These are phyloP conservation scores for Tetragnatha versicolor DNA, from an alignment of 1,140 invertebrate genomes.

Conservation along the genomic window DNA sequence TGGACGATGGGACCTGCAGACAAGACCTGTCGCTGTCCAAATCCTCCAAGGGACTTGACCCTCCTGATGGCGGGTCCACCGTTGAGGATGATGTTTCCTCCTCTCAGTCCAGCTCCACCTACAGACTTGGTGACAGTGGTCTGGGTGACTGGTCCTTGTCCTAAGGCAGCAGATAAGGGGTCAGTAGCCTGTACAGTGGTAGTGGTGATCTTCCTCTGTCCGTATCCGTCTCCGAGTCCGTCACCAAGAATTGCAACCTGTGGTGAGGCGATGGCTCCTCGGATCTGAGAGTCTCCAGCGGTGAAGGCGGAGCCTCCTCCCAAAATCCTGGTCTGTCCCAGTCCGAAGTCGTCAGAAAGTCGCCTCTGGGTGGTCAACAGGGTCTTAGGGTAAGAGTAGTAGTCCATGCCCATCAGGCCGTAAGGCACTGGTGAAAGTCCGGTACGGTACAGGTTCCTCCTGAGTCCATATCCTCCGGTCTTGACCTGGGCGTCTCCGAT, in stretches of 20 bases:
- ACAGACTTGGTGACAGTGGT: conserved; percentile 16
- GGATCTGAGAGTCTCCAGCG: conserved; percentile 40
- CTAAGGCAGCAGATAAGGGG: conserved; percentile 7
- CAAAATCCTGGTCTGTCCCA: conserved; percentile 19
- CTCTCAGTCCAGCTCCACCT: conserved; percentile 18
- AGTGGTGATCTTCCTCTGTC: conserved; percentile 12
- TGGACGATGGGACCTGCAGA: background rate
- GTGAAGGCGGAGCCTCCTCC: conserved; percentile 25
- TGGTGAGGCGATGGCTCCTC: background rate
- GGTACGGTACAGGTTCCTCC: conserved; percentile 20
- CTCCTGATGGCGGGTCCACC: background rate
- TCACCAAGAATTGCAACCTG: conserved; percentile 21
- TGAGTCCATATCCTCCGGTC: background rate
- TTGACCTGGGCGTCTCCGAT: conserved; percentile 40
- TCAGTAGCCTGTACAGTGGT: conserved; percentile 6
- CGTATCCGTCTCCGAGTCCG: conserved; percentile 18
- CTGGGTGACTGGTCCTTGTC: background rate
- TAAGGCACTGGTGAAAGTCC: conserved; percentile 37
- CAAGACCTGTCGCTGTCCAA: conserved; percentile 4
- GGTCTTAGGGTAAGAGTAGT: conserved; percentile 35
- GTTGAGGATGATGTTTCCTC: conserved; percentile 38
- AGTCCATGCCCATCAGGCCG: conserved; percentile 42
- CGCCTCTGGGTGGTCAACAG: background rate
- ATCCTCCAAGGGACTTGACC: background rate
- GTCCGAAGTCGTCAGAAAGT: conserved; percentile 18